Percentiles rank a stretch among this genome's conserved stretches.
phyloP scores from a whole-genome alignment of 2,113 vertebrate genomes.

The Rhabdornis inornatus region DNA sequence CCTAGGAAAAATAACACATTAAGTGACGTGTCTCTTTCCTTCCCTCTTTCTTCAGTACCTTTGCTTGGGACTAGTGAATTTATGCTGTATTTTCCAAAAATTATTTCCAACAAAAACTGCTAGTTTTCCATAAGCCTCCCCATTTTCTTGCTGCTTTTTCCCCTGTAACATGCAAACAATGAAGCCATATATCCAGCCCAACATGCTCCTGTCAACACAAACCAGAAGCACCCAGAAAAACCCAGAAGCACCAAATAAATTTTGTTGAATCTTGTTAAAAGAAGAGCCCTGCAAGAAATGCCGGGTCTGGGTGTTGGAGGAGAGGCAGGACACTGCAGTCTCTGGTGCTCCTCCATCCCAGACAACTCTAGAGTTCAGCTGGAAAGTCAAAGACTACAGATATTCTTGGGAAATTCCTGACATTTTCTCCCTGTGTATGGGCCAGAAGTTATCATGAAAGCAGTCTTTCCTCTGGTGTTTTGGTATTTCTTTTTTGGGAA shows the following conservation, averaged over 20 bases:
- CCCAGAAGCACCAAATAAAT: neutral
- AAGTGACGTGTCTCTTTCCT: neutral
- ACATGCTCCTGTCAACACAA: neutral
- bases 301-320: neutral
- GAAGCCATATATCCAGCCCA: rapidly evolving
- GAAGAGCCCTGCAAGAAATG: neutral
- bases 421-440: neutral
- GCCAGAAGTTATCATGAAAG: neutral
- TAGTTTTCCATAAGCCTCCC: neutral
- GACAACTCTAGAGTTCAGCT: neutral
- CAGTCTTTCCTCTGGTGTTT: neutral
- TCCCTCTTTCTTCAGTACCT: neutral
- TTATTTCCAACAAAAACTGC: neutral
- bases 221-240: neutral
- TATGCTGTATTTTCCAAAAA: neutral
- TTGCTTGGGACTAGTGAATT: neutral
- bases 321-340: neutral
- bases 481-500: neutral
- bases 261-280: neutral
- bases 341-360: neutral
- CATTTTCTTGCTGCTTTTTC: neutral
- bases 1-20: neutral
- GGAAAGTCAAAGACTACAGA: neutral
- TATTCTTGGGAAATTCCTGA: slow-evolving; percentile 14
- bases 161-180: neutral